Evolutionary conservation across 1,140 invertebrate genomes (phyloP), one percentile per base, ranked within the genome.

Genomic region (Ceratina australensis): DNA sequence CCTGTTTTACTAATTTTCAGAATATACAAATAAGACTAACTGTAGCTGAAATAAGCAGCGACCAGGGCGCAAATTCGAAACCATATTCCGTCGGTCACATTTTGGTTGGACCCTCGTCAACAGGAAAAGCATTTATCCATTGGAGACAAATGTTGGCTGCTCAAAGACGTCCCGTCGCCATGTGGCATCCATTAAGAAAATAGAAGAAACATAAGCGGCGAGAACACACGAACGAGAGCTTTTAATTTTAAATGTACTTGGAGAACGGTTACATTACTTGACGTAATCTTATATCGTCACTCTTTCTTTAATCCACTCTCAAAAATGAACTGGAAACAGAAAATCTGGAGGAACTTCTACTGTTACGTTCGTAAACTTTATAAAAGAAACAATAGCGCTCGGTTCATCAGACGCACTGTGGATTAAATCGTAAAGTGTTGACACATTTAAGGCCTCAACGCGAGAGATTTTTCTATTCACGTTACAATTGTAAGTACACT

Each of bases 111-210:
- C 93, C 94, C 42, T 93, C 94, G 78, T 93, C 95, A 1, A 93
- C 93, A 3, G 96, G 96, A 50, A 95, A 95, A 85, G 94, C 96
- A 0, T 87, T 95, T n/a, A 94, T 94, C 61, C 96, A 97, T 87
- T 97, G 96, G 96, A 95, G 95, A 83, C 96, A 97, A 91, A 97
- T 97, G 96, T 91, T 97, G 75, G 93, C 94, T n/a, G 95, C 95
- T 22, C 93, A 96, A 57, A 94, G 96, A 74, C 96, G 96, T 88
- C 96, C 96, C 1, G 95, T 97, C 56, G 95, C 96, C 13, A 97
- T 96, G 96, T 97, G 96, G 96, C 96, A 97, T 91, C 93, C 95
- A 33, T 91, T 97, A n/a, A 93, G 95, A 78, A 95, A 95, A 88
- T 95, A 89, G 92, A 64, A 33, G 5, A 5, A 79, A 28, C 18